Base-by-base conservation (phyloP, 1,140 invertebrate species). In the Acromyrmex heyeri region DNA sequence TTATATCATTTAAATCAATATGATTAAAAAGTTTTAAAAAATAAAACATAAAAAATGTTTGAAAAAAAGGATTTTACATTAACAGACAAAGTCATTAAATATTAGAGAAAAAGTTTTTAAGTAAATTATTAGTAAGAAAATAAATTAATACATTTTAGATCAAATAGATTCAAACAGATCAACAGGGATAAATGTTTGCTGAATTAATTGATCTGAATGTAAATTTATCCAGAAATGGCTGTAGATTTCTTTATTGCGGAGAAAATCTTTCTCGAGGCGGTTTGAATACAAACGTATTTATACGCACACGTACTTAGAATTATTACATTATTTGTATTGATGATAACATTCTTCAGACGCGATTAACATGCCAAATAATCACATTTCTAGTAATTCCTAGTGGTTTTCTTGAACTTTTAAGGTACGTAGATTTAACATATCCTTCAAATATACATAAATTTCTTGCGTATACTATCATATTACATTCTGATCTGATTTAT, bases 331-430 rank as follows among this genome's bases (percentile, higher is more conserved):
- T 24, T 77, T 62, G 10, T 73, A 48, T 61, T 24, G 38, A 81
- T 24, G 24, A 82, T 75, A 75, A 83, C n/a, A 62, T 62, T 61
- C 7, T 83, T 73, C 18, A 69, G 4, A 61, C 24, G 27, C 50
- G 27, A 65, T 78, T 38, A 50, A 30, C 24, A 18, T 5, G 24
- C 16, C 44, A 24, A 48, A 69, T 79, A 69, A 78, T 78, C 69
- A 24, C 5, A 18, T 79, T 65, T 6, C 24, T 69, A 34, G 16
- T 55, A 34, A 67, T 79, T 67, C 12, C 24, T 44, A 77, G 21
- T 38, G 2, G 38, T 77, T 48, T 53, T 6, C 14, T 24, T 55
- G 14, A 81, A 69, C 24, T 24, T 3, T 24, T 81, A 48, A 21
- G 24, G 57, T 55, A 38, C 14, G 38, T 55, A 38, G 30, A 44